Conservation (phyloP, 2,797 vertebrate genomes). For the Choloepus didactylus region DNA sequence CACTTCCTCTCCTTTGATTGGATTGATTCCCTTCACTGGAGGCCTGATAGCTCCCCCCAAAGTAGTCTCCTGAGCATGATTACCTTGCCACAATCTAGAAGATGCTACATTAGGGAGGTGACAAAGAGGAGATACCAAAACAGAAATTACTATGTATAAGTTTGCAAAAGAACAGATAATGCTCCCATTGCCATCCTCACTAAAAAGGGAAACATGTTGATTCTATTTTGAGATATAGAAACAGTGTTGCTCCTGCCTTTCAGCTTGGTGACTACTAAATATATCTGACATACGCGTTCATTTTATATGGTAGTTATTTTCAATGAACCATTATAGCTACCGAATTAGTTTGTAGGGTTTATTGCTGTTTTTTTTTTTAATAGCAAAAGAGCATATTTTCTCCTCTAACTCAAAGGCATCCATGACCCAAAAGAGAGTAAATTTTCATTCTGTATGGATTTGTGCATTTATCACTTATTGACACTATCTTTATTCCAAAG, state of each 20-base stretch:
- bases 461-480: slow-evolving; percentile 1
- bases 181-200: not conserved
- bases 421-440: not conserved
- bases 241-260: not conserved
- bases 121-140: slow-evolving; percentile 50
- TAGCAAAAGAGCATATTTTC: not conserved
- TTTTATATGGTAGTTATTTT: slow-evolving; percentile 31
- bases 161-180: slow-evolving; percentile 3
- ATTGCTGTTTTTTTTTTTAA: not conserved
- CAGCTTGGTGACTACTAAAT: slow-evolving; percentile 13
- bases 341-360: slow-evolving; percentile 1
- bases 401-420: slow-evolving; percentile 32
- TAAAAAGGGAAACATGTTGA: not conserved
- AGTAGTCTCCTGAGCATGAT: not conserved
- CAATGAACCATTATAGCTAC: slow-evolving; percentile 13
- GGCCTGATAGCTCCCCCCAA: not conserved
- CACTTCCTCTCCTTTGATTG: not conserved
- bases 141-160: slow-evolving; percentile 20
- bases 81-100: slow-evolving; percentile 48
- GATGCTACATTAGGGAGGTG: not conserved
- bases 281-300: not conserved
- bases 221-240: not conserved
- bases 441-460: slow-evolving; percentile 38
- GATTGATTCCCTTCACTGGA: not conserved
- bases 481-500: not conserved